A percentile compares a stretch with the other conserved stretches of the same genome.
phyloP scores from a whole-genome alignment of 2,888 invertebrate species.

The Sarcophaga carnaria region DNA sequence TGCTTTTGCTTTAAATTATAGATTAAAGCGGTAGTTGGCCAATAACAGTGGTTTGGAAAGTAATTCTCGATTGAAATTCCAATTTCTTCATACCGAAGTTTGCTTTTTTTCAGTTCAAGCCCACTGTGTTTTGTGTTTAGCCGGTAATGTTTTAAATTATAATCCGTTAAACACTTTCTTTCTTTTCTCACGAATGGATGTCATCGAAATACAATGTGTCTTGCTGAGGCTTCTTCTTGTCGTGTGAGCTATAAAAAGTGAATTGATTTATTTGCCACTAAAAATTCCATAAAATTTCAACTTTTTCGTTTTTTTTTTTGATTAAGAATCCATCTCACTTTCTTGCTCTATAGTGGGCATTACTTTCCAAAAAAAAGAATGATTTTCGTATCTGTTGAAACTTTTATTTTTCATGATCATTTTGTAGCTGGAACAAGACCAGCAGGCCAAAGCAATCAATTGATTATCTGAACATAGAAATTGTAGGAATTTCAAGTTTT shows the following conservation, averaged over 20 bases:
- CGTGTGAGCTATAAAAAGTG: neutral
- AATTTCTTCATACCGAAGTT: no score
- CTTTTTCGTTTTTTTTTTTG: no score
- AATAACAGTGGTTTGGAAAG: no score
- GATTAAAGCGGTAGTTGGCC: no score
- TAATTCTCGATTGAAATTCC: no score
- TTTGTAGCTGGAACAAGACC: neutral
- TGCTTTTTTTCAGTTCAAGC: no score
- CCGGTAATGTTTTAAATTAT: conserved; percentile 12
- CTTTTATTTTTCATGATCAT: conserved; percentile 20
- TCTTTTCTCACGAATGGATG: neutral
- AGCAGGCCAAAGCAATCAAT: conserved; percentile 10
- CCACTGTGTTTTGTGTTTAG: no score
- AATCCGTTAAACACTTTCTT: conserved; percentile 51
- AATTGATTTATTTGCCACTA: conserved; percentile 5
- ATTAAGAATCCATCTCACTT: no score
- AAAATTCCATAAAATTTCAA: no score
- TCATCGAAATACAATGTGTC: neutral
- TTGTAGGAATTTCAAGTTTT: conserved; percentile 35
- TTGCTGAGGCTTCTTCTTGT: conserved; percentile 1
- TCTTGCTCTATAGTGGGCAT: no score
- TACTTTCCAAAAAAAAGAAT: neutral
- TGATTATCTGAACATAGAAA: conserved; percentile 1
- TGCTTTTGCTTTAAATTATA: no score
- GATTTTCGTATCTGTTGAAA: neutral